Percentiles rank a stretch among this genome's conserved stretches.
Conservation (phyloP, 2,113 vertebrate genomes). For the Gobio gobio region DNA sequence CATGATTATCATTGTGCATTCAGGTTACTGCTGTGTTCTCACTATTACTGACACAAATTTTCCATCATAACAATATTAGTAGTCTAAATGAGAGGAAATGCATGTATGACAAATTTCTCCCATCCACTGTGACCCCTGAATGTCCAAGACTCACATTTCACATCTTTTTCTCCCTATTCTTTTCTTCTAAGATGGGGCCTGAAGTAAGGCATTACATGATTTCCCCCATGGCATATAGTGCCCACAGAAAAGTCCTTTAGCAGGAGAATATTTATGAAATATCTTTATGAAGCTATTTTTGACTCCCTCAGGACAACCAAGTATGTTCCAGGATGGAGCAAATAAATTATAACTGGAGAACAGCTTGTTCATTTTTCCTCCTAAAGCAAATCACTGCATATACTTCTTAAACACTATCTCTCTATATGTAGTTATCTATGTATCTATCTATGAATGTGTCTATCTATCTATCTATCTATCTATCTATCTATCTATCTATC, state of each 20-base stretch:
- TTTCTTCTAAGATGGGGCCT: neutral
- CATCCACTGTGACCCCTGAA: neutral
- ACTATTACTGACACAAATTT: neutral
- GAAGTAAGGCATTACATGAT: constrained; percentile 1
- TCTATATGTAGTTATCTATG: too few species aligned
- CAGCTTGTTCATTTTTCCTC: neutral
- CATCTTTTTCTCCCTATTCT: neutral
- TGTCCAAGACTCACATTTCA: neutral
- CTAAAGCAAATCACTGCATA: neutral
- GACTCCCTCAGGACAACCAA: constrained; percentile 1
- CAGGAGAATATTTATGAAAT: neutral
- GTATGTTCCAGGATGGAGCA: neutral
- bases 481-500: too few species aligned
- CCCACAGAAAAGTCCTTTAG: constrained; percentile 6
- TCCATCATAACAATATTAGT: neutral
- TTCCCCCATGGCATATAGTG: neutral
- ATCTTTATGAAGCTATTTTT: constrained; percentile 3
- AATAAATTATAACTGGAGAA: constrained; percentile 24
- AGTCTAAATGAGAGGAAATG: neutral
- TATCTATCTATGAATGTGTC: too few species aligned
- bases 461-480: too few species aligned
- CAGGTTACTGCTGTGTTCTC: neutral
- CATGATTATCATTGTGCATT: neutral
- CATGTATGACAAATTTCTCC: neutral
- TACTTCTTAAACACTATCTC: too few species aligned